Evolutionary conservation across 1,140 invertebrate species (phyloP).

Genomic region (Neotoxoptera formosana): DNA sequence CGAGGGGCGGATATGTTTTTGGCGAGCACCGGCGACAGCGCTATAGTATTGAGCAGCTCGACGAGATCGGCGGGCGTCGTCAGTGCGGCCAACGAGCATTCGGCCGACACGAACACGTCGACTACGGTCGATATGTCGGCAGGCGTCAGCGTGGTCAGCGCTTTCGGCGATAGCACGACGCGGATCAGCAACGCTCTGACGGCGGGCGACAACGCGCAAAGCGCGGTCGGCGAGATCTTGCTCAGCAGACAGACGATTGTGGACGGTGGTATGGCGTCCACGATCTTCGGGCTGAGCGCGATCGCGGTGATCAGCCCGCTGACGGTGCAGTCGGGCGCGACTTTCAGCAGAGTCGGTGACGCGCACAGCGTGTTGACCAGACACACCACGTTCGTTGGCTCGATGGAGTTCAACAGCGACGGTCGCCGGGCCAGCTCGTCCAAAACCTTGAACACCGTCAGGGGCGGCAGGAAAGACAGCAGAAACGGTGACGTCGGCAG

Average conservation of each 20-base stretch:
- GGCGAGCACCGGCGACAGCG: background rate
- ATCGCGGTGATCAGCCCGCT: background rate
- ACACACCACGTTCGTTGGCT: background rate
- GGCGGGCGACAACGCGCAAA: background rate
- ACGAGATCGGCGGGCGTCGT: background rate
- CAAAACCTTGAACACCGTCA: background rate
- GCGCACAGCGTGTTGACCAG: background rate
- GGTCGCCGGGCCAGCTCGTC: background rate
- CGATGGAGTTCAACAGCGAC: background rate
- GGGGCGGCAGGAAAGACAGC: background rate
- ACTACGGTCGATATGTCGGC: background rate
- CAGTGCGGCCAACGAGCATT: background rate
- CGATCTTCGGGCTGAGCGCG: background rate
- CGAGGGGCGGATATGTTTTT: background rate
- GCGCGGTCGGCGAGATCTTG: background rate
- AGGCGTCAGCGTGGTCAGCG: background rate
- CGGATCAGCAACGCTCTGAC: background rate
- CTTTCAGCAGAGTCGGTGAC: background rate
- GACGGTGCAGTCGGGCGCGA: background rate
- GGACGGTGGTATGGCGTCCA: background rate
- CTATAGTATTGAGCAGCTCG: background rate
- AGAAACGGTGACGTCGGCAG: background rate
- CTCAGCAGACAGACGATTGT: background rate
- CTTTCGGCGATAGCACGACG: background rate
- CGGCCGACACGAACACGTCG: background rate